These are phyloP conservation scores for Blennius ocellaris DNA, from an alignment of 2,113 vertebrate species.

Conservation along the genomic window DNA sequence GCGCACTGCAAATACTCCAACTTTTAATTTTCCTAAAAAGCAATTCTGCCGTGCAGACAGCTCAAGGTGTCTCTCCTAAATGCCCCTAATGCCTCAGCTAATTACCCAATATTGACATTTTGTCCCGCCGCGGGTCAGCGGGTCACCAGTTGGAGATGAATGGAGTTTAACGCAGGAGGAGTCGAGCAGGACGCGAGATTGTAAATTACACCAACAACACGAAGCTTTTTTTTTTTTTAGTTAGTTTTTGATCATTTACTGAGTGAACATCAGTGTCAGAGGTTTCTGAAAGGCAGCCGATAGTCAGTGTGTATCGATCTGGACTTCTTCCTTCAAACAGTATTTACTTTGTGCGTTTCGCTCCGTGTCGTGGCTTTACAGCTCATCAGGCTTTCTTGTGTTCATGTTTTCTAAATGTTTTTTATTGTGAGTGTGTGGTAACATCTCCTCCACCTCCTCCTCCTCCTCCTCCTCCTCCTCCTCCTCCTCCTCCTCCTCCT, in stretches of 20 bases:
- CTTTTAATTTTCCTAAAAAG: slow-evolving; percentile 47
- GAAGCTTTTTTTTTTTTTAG: not conserved
- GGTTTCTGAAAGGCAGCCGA: too few relatives aligned
- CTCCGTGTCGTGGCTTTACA: not conserved
- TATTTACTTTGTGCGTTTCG: not conserved
- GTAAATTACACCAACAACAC: not conserved
- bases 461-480: not conserved
- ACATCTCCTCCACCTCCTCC: not conserved
- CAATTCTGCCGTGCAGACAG: slow-evolving; percentile 31
- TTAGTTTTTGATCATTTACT: not conserved
- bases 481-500: not conserved
- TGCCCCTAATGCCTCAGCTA: slow-evolving; percentile 56
- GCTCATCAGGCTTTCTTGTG: too few relatives aligned
- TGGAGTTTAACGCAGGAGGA: slow-evolving; percentile 27
- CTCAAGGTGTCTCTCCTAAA: slow-evolving; percentile 62
- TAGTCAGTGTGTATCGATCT: not conserved
- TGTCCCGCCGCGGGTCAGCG: slow-evolving; percentile 70
- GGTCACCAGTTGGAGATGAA: slow-evolving; percentile 64
- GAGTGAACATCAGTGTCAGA: too few relatives aligned
- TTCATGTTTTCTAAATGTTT: slow-evolving; percentile 23
- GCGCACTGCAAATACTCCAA: slow-evolving; percentile 31
- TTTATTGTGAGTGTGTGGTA: slow-evolving; percentile 7
- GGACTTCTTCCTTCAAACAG: not conserved
- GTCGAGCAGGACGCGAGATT: not conserved
- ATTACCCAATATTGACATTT: slow-evolving; percentile 78